A percentile compares a stretch with the other conserved stretches of the same genome.
phyloP scores from a whole-genome alignment of 2,113 vertebrate species.

The Gavia stellata region DNA sequence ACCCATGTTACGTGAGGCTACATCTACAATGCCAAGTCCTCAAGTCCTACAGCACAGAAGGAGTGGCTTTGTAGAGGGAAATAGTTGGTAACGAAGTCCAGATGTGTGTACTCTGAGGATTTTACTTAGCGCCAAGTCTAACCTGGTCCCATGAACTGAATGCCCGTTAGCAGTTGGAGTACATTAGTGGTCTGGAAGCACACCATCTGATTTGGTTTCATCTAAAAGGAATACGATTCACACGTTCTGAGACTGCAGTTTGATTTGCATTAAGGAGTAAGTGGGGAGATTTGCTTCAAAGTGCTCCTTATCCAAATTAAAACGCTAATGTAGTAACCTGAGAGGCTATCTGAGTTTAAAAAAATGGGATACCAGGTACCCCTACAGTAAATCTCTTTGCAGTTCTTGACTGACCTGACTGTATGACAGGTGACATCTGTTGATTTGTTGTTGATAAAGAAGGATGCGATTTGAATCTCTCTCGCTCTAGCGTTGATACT shows the following conservation, averaged over 20 bases:
- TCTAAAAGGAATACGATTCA: neutral
- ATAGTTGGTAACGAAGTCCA: neutral
- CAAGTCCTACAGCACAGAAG: too few relatives aligned
- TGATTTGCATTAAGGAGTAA: neutral
- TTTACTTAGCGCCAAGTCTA: neutral
- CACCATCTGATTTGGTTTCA: neutral
- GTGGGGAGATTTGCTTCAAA: too few relatives aligned
- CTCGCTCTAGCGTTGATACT: slow-evolving; percentile 91
- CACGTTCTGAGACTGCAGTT: neutral
- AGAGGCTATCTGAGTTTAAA: neutral
- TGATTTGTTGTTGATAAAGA: slow-evolving; percentile 85
- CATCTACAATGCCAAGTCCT: neutral
- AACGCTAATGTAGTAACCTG: neutral
- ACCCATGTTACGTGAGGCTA: rapidly evolving
- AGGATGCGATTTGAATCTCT: slow-evolving; percentile 94
- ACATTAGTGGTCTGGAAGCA: neutral
- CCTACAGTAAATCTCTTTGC: neutral
- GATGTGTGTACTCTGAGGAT: neutral
- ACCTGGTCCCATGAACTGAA: neutral
- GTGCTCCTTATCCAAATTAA: neutral
- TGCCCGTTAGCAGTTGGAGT: neutral
- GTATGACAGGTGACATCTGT: slow-evolving; percentile 93
- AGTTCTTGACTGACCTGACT: slow-evolving; percentile 79
- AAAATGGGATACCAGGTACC: too few relatives aligned
- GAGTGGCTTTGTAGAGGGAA: neutral